phyloP scores from a whole-genome alignment of 2,113 vertebrate species.

The Hydrochoerus hydrochaeris region DNA sequence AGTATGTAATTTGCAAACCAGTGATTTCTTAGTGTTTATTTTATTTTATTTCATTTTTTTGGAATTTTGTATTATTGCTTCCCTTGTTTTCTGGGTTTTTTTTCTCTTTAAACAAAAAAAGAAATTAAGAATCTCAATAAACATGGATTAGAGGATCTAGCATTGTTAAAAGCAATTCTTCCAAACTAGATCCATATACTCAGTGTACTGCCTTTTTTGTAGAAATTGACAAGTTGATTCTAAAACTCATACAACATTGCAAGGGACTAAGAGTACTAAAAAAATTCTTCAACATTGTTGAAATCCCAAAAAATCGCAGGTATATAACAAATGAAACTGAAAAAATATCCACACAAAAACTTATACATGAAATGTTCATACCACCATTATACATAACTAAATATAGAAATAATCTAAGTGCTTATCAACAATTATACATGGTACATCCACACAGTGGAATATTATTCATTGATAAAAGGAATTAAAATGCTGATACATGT shows the following conservation, averaged over 20 bases:
- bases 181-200: background rate
- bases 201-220: background rate
- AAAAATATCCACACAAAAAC: background rate
- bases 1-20: too few species aligned
- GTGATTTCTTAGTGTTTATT: too few species aligned
- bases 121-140: slow-evolving; percentile 36
- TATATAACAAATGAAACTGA: background rate
- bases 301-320: background rate
- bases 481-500: background rate
- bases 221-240: background rate
- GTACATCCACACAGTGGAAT: background rate
- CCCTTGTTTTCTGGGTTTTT: too few species aligned
- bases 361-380: background rate
- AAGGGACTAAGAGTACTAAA: background rate
- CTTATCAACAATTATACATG: background rate
- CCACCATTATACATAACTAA: background rate
- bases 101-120: too few species aligned
- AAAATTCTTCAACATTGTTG: background rate
- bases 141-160: background rate
- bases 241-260: background rate
- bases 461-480: background rate
- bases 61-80: too few species aligned
- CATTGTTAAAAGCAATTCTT: background rate
- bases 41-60: too few species aligned
- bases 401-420: background rate